Conservation (phyloP, 2,888 invertebrate species). For the Aphidoletes aphidimyza region DNA sequence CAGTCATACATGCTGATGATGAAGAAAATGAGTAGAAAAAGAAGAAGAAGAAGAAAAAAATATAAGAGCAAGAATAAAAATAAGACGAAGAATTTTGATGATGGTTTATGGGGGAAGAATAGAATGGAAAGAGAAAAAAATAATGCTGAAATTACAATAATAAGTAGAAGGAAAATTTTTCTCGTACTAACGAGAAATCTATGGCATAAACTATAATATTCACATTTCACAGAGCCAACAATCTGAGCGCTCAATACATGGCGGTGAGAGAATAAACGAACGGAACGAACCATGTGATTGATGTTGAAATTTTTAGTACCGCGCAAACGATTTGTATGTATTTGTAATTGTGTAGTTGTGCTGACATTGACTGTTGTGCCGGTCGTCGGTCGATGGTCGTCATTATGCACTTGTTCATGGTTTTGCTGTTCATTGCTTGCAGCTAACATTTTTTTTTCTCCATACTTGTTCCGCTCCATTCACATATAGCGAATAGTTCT, state of each 20-base stretch:
- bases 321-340: neutral
- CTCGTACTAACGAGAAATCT: constrained; percentile 33
- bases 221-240: constrained; percentile 22
- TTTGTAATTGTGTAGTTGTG: constrained; percentile 36
- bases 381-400: neutral
- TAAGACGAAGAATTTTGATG: neutral
- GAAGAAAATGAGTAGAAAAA: neutral
- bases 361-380: constrained; percentile 44
- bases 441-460: neutral
- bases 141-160: constrained; percentile 33
- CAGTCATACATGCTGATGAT: neutral
- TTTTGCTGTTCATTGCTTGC: too few species aligned
- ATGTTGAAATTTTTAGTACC: constrained; percentile 44
- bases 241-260: constrained; percentile 1
- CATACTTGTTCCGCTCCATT: neutral
- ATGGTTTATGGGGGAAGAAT: constrained; percentile 31
- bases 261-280: too few species aligned
- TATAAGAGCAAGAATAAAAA: neutral
- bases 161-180: neutral
- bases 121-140: neutral
- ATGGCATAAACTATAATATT: constrained; percentile 18
- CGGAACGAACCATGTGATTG: constrained; percentile 21
- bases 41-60: neutral
- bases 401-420: constrained; percentile 10
- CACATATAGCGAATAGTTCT: neutral